These are phyloP conservation scores for Dryococelus australis DNA, from an alignment of 2,888 invertebrate genomes.

Conservation along the genomic window DNA sequence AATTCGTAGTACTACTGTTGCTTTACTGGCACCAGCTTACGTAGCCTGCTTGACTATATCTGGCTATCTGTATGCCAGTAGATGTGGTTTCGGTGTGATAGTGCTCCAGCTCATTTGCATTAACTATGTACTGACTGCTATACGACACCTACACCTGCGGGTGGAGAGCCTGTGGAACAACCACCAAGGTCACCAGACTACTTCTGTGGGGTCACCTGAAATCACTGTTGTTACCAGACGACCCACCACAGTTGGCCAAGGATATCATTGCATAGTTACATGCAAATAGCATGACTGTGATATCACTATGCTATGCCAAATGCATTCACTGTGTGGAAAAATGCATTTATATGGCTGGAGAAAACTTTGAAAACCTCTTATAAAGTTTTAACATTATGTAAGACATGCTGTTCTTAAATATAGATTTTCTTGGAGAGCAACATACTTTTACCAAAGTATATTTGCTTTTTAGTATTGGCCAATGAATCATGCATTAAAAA, in stretches of 20 bases:
- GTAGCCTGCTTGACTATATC: neutral
- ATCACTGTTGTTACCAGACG: neutral
- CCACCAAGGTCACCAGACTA: neutral
- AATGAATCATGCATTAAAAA: too few species aligned
- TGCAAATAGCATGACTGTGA: neutral
- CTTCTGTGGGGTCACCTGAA: neutral
- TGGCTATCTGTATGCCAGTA: neutral
- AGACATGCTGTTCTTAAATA: too few species aligned
- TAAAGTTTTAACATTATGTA: neutral
- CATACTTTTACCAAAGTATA: too few species aligned
- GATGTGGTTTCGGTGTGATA: slow-evolving; percentile 9
- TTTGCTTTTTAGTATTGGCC: too few species aligned
- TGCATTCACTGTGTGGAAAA: neutral
- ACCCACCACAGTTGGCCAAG: neutral
- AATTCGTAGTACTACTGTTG: neutral
- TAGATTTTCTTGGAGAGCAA: too few species aligned
- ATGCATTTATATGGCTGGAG: neutral
- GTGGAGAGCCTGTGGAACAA: neutral
- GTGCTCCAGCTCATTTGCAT: neutral
- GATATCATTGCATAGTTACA: neutral
- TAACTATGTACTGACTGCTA: neutral
- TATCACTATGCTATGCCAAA: neutral
- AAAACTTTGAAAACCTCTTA: neutral
- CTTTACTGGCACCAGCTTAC: neutral
- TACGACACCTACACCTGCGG: neutral